Base-by-base conservation (phyloP, 2,888 invertebrate genomes). In the Heterodera filipjevi region DNA sequence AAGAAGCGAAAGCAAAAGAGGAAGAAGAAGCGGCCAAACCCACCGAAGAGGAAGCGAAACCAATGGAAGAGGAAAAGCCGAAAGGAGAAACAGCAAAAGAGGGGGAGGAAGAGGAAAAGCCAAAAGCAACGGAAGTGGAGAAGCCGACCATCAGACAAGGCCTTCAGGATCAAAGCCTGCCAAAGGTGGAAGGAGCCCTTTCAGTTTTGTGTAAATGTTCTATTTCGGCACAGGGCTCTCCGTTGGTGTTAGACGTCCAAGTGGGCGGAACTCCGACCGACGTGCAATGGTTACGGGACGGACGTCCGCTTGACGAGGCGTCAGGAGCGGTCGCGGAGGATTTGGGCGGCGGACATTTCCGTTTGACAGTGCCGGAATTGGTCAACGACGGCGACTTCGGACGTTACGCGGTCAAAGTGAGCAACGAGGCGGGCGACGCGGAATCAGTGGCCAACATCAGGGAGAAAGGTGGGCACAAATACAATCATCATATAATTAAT, bases 201-300 rank as follows among this genome's bases (percentile, higher is more conserved):
- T 80, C 16, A 64, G 14, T n/a, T 12, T 66, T 79, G 22, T 19
- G 3, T n/a, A 79, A 32, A 10, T 22, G 14, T 78, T 32, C 14
- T 35, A 27, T 12, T 22, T 59, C 10, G 39, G 49, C 14, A 66
- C 64, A 81, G 77, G 84, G 83, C 35, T 33, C 82, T 33, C 82
- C 84, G 32, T 64, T 87, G 35, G 80, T 79, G 19, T 74, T 87
- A 33, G 87, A 87, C 77, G 82, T 87, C 33, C 86, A 87, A 76
- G 84, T 87, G 39, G 87, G 85, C 76, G 87, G 87, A 71, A 84
- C 84, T 76, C 86, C 84, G 27, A 93, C 93, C 81, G 93, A 93
- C 81, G 93, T 96, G 33, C 93, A 93, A 87, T 97, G 96, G 96
- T 93, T 83, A 81, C 86, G 86, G 77, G 84, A 86, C 77, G 87